phyloP scores from a whole-genome alignment of 2,797 vertebrate species.

The Petrocephalus sullivani region DNA sequence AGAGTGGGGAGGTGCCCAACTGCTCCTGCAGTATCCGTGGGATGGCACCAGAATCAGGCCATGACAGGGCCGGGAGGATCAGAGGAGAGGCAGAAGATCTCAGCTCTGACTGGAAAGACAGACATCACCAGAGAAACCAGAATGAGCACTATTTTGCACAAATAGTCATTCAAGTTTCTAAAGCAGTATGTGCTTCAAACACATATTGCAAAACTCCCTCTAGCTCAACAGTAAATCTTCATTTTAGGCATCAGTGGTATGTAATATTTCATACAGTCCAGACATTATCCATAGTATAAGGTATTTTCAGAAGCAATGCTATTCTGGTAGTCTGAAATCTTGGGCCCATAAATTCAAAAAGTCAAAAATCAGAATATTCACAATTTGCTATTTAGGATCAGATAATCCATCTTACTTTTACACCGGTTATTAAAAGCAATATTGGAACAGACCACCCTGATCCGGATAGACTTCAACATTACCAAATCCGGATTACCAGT shows the following conservation, averaged over 20 bases:
- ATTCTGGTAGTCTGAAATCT: not conserved
- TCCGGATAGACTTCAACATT: too few species aligned
- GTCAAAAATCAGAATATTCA: not conserved
- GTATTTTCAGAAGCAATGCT: not conserved
- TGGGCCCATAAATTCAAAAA: not conserved
- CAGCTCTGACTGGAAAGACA: constrained; percentile 61
- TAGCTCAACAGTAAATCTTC: not conserved
- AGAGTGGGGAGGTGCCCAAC: constrained; percentile 65
- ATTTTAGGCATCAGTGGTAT: not conserved
- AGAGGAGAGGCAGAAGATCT: constrained; percentile 63
- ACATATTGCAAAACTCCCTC: not conserved
- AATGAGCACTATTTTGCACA: not conserved
- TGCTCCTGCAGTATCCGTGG: constrained; percentile 66
- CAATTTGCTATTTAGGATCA: too few species aligned
- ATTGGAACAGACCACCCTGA: not conserved
- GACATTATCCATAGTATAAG: not conserved
- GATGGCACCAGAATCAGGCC: constrained; percentile 62
- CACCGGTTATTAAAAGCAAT: not conserved
- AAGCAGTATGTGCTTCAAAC: not conserved
- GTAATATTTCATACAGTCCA: not conserved
- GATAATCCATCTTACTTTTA: not conserved
- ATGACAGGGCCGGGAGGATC: constrained; percentile 70
- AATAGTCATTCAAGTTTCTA: not conserved
- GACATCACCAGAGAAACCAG: not conserved
- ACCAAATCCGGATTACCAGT: too few species aligned